These are phyloP conservation scores for Onthophagus sagittarius DNA, from an alignment of 2,888 invertebrate genomes.

Conservation along the genomic window DNA sequence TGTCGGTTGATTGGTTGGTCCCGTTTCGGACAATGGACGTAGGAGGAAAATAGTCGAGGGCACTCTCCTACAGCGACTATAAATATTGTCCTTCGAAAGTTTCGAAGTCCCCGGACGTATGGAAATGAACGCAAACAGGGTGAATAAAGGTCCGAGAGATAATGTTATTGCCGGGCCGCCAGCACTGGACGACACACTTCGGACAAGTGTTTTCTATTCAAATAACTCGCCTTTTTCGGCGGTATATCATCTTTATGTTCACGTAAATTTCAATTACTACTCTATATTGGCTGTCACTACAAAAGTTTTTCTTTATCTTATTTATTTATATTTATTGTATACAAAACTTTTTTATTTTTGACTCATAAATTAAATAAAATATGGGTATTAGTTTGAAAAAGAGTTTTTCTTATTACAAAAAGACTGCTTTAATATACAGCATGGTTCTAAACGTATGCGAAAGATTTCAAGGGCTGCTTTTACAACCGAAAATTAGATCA, in stretches of 20 bases:
- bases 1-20: not conserved
- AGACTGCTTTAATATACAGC: no score
- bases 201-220: constrained; percentile 10
- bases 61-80: constrained; percentile 34
- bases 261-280: constrained; percentile 6
- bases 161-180: constrained; percentile 35
- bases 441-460: no score
- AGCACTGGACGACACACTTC: constrained; percentile 9
- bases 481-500: no score
- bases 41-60: not conserved
- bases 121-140: constrained; percentile 7
- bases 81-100: constrained; percentile 46
- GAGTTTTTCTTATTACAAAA: no score
- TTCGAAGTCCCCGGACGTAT: constrained; percentile 25
- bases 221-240: constrained; percentile 5
- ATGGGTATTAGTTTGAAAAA: no score
- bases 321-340: not conserved
- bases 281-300: not conserved
- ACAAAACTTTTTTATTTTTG: not conserved
- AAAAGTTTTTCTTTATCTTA: constrained; percentile 1
- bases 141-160: constrained; percentile 30
- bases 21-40: not conserved
- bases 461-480: no score
- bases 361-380: not conserved
- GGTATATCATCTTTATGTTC: constrained; percentile 1